A percentile compares a stretch with the other conserved stretches of the same genome.
Conservation (phyloP, 2,113 vertebrate species). For the Cyanoderma ruficeps region DNA sequence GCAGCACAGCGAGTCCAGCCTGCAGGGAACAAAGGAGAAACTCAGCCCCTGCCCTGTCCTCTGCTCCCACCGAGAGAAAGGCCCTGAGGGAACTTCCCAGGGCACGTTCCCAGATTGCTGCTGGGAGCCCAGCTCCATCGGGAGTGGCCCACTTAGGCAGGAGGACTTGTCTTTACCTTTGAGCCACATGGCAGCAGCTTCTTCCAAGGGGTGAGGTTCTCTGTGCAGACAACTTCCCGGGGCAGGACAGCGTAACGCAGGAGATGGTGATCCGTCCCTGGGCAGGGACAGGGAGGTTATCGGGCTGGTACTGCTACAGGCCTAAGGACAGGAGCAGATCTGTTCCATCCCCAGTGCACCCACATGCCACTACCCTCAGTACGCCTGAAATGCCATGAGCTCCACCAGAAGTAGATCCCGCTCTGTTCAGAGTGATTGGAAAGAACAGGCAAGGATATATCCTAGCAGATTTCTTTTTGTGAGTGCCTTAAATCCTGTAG, state of each 20-base stretch:
- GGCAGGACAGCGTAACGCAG: conserved; percentile 93
- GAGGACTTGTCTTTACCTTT: conserved; percentile 77
- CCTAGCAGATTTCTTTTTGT: background rate
- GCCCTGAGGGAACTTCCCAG: background rate
- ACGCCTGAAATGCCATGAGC: fast-evolving
- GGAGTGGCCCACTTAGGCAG: fast-evolving
- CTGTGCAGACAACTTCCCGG: conserved; percentile 94
- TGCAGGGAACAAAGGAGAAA: conserved; percentile 47
- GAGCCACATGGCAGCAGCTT: conserved; percentile 95
- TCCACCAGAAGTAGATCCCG: background rate
- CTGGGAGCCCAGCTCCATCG: background rate
- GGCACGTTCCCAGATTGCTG: fast-evolving
- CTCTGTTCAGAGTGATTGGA: background rate
- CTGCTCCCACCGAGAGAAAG: background rate
- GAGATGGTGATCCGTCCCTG: conserved; percentile 88
- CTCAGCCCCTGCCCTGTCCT: background rate
- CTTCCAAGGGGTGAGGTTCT: conserved; percentile 98
- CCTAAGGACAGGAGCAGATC: background rate
- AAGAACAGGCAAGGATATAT: background rate
- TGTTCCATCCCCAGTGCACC: background rate
- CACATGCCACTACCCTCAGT: background rate
- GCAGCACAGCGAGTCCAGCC: conserved; percentile 91
- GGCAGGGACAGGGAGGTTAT: background rate
- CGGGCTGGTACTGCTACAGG: background rate
- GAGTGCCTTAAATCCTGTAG: background rate